phyloP scores from a whole-genome alignment of 2,888 invertebrate genomes.

The Junonia oenone region DNA sequence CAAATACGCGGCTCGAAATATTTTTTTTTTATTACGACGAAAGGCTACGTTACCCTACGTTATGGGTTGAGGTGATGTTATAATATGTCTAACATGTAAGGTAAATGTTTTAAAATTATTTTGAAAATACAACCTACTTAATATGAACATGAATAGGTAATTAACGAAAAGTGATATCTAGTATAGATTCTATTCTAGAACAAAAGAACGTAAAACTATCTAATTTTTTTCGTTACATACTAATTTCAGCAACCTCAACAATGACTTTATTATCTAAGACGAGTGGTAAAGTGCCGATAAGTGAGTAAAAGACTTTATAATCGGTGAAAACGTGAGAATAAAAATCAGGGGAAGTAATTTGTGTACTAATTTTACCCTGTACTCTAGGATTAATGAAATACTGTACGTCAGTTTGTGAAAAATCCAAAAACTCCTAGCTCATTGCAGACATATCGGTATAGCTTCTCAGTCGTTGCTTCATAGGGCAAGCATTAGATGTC shows the following conservation, averaged over 20 bases:
- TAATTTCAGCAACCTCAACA: constrained; percentile 68
- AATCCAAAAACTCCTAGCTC: constrained; percentile 16
- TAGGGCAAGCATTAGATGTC: constrained; percentile 64
- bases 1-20: constrained; percentile 78
- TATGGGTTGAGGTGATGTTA: constrained; percentile 68
- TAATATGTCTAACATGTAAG: constrained; percentile 39
- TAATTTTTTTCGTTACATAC: constrained; percentile 48
- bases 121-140: constrained; percentile 41
- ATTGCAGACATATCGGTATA: constrained; percentile 32
- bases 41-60: constrained; percentile 70
- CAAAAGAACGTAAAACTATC: constrained; percentile 52
- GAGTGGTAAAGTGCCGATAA: constrained; percentile 67
- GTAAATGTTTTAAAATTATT: constrained; percentile 41
- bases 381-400: constrained; percentile 74
- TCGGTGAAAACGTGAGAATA: constrained; percentile 70
- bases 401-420: constrained; percentile 28
- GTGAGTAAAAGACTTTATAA: constrained; percentile 66
- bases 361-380: constrained; percentile 78
- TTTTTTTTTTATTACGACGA: constrained; percentile 60
- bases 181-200: constrained; percentile 55
- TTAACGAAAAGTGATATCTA: constrained; percentile 31
- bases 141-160: constrained; percentile 40
- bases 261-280: constrained; percentile 61
- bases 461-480: constrained; percentile 61
- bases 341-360: constrained; percentile 63